Conservation (phyloP, 1,140 invertebrate species). For the Lepidostoma basale region DNA sequence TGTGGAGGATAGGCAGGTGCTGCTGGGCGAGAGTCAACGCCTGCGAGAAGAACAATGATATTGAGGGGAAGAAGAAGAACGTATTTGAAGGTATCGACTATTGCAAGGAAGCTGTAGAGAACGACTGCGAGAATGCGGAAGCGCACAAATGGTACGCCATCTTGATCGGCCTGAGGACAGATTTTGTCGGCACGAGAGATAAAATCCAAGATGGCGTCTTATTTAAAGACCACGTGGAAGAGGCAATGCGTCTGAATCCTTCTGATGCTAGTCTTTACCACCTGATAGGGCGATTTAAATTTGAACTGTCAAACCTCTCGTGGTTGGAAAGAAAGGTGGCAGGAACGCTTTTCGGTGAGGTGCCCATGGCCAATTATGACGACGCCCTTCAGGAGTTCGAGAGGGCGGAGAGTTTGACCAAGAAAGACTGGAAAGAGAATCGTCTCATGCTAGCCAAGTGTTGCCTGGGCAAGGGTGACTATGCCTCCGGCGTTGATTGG, state of each 20-base stretch:
- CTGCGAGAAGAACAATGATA: slow-evolving; percentile 48
- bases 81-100: slow-evolving; percentile 65
- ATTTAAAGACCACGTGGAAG: slow-evolving; percentile 76
- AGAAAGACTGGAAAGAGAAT: slow-evolving; percentile 73
- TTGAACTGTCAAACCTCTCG: slow-evolving; percentile 63
- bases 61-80: slow-evolving; percentile 61
- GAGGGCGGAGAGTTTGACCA: slow-evolving; percentile 66
- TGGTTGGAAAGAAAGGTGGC: slow-evolving; percentile 79
- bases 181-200: slow-evolving; percentile 62
- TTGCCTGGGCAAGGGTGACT: slow-evolving; percentile 63
- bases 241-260: slow-evolving; percentile 71
- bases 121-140: slow-evolving; percentile 63
- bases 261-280: slow-evolving; percentile 69
- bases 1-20: slow-evolving; percentile 74
- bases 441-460: slow-evolving; percentile 69
- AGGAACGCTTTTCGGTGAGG: slow-evolving; percentile 69
- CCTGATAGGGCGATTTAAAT: slow-evolving; percentile 73
- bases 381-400: slow-evolving; percentile 72
- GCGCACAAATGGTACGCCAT: slow-evolving; percentile 84
- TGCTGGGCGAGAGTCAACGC: slow-evolving; percentile 63
- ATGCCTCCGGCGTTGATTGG: slow-evolving; percentile 63
- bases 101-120: slow-evolving; percentile 64
- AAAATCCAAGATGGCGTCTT: slow-evolving; percentile 71
- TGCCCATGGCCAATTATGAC: slow-evolving; percentile 67
- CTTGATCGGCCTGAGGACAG: slow-evolving; percentile 63